Conservation (phyloP, 2,113 vertebrate species). For the Cochlearius cochlearius region DNA sequence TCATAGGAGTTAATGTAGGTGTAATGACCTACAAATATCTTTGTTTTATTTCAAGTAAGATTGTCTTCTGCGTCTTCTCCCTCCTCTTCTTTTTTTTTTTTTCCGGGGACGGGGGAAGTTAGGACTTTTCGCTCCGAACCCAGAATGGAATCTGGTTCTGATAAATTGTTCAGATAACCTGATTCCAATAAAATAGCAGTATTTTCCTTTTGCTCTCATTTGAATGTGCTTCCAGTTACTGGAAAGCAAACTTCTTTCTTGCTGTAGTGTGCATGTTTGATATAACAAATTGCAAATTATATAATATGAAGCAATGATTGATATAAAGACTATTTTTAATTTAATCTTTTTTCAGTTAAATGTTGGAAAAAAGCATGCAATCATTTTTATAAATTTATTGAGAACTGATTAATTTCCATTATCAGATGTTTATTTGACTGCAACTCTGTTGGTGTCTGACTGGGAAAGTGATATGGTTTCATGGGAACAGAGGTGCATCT, state of each 20-base stretch:
- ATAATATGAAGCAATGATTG: neutral
- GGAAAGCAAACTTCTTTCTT: neutral
- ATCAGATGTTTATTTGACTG: neutral
- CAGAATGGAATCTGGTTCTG: neutral
- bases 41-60: neutral
- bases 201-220: neutral
- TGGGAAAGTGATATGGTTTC: neutral
- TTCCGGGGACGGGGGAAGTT: rapidly evolving
- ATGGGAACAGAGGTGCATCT: neutral
- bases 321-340: neutral
- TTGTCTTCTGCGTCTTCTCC: neutral
- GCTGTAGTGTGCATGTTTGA: rapidly evolving
- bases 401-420: neutral
- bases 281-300: neutral
- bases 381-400: neutral
- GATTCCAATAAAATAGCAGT: neutral
- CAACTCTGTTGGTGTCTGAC: neutral
- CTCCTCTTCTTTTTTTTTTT: neutral
- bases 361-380: neutral
- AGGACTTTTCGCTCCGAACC: neutral
- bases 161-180: neutral
- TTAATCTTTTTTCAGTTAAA: neutral
- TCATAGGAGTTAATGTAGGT: neutral
- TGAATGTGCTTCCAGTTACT: neutral
- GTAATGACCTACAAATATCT: neutral